Evolutionary conservation across 2,113 vertebrate species (phyloP), one percentile per base, ranked within the genome.

Genomic region (Phyllopteryx taeniolatus): DNA sequence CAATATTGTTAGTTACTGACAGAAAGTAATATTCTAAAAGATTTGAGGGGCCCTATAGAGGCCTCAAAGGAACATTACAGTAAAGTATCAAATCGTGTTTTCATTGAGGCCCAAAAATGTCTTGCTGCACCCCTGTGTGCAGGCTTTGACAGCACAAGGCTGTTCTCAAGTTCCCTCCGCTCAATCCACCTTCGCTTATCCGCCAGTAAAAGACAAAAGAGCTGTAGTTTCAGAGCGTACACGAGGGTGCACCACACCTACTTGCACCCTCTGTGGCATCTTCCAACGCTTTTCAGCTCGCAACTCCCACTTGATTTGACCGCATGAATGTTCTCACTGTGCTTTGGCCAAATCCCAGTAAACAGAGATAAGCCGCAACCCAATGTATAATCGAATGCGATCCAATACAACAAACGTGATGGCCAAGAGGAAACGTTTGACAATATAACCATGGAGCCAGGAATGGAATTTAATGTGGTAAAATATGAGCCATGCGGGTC

Each of bases 221-320:
- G 44, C 49, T 51, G 57, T 10, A 70, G 31, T 56, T 42, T 8
- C 56, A 60, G 35, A 47, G 7, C 4, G 19, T 7, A 42, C 63
- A 22, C 63, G 8, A 80, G 65, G 54, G 51, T 31, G 46, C 53
- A 78, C 70, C 77, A 73, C 84, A 71, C 79, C 79, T 78, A 77
- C 47, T 66, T 60, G 20, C 15, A 11, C 42, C 46, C 71, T 79
- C 53, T 8, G 62, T 8, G 44, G 43, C 22, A 66, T 70, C 57
- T 31, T 46, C 63, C 74, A 20, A 47, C 35, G 31, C 54, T 10
- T 54, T 68, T 71, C 77, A 72, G 47, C n/a, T 31, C 79, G n/a
- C 68, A 69, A 17, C 35, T 68, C 54, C 64, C 67, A 71, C 61
- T 11, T 11, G 39, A 46, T 46, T 46, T 47, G 43, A 66, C n/a